Evolutionary conservation across 2,797 vertebrate species (phyloP).

Genomic region (Chaenodraco wilsoni): DNA sequence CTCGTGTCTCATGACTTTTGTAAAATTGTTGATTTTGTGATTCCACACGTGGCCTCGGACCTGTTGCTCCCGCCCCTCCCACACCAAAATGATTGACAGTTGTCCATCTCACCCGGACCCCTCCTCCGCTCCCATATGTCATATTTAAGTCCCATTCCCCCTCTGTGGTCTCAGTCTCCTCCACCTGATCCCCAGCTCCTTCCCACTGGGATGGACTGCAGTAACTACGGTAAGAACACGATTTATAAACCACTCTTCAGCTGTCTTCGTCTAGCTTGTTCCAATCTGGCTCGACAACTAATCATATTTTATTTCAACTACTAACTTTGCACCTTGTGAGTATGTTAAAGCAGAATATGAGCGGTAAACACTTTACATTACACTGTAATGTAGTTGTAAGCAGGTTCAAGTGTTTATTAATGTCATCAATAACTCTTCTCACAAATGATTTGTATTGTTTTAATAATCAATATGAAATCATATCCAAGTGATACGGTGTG

Average conservation of each 20-base stretch:
- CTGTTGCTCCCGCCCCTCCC: slow-evolving; percentile 36
- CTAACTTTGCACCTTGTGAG: background rate
- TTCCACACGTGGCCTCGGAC: background rate
- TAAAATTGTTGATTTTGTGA: background rate
- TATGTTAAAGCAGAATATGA: background rate
- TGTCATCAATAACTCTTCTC: background rate
- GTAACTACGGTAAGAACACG: slow-evolving; percentile 66
- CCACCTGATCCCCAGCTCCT: slow-evolving; percentile 45
- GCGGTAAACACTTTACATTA: background rate
- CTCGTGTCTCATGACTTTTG: no score
- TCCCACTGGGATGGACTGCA: slow-evolving; percentile 68
- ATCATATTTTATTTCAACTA: background rate
- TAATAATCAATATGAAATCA: no score
- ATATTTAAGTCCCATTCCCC: slow-evolving; percentile 59
- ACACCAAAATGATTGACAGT: slow-evolving; percentile 60
- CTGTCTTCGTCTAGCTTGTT: background rate
- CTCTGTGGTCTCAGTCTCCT: slow-evolving; percentile 32
- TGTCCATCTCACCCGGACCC: slow-evolving; percentile 58
- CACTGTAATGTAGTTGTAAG: background rate
- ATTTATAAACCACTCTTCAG: background rate
- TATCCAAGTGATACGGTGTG: no score
- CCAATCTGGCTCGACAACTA: background rate
- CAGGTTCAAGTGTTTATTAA: background rate
- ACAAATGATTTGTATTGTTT: background rate
- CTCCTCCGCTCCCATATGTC: slow-evolving; percentile 44